These are phyloP conservation scores for Pagetopsis macropterus DNA, from an alignment of 2,797 vertebrate species.

Conservation along the genomic window DNA sequence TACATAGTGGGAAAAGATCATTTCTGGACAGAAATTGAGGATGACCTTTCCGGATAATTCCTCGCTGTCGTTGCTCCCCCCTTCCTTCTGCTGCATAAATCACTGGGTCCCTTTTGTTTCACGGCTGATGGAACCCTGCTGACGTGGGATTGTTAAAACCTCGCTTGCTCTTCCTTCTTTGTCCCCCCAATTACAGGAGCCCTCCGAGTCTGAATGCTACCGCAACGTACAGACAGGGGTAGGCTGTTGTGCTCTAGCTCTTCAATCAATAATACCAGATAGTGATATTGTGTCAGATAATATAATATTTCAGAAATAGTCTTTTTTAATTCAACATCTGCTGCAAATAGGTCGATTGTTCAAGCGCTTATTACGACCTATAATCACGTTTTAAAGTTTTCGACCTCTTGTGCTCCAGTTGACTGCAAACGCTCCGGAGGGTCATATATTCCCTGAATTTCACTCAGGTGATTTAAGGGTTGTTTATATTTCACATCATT, in stretches of 20 bases:
- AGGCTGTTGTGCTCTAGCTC: conserved; percentile 29
- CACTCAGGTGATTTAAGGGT: too few relatives aligned
- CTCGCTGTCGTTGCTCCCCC: conserved; percentile 80
- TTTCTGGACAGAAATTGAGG: conserved; percentile 99
- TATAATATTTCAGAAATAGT: not conserved
- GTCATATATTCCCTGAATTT: too few relatives aligned
- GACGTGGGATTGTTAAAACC: conserved; percentile 78
- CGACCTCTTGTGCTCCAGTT: too few relatives aligned
- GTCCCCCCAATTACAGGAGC: conserved; percentile 62
- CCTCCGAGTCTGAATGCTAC: conserved; percentile 42
- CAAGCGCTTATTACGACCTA: too few relatives aligned
- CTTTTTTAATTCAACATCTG: not conserved
- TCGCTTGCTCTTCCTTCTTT: conserved; percentile 53
- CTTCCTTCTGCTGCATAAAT: conserved; percentile 85
- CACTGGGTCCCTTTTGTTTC: conserved; percentile 78
- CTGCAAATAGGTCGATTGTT: too few relatives aligned
- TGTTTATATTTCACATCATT: too few relatives aligned
- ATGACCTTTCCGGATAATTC: conserved; percentile 98
- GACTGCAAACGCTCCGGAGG: too few relatives aligned
- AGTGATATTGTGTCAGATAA: conserved; percentile 2
- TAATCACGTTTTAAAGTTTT: too few relatives aligned
- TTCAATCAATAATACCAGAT: not conserved
- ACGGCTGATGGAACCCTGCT: conserved; percentile 79
- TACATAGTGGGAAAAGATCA: conserved; percentile 97
- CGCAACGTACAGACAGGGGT: conserved; percentile 9